Evolutionary conservation across 1,140 invertebrate genomes (phyloP), one percentile per base, ranked within the genome.

Genomic region (Nebria ingens): DNA sequence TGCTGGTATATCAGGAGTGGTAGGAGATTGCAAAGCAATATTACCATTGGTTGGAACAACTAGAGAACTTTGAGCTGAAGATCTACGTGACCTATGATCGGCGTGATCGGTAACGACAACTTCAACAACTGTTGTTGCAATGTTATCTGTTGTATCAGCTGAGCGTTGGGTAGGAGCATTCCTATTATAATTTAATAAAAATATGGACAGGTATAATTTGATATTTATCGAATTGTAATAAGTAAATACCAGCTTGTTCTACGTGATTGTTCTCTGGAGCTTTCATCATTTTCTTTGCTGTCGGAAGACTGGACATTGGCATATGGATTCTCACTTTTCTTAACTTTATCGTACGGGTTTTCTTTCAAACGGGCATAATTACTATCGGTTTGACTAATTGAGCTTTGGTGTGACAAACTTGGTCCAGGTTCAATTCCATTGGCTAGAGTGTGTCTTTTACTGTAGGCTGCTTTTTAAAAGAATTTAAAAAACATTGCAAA

Each of bases 311-410:
- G 79, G 19, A 85, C 72, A 69, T 83, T 80, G 17, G 82, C 82
- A 65, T 85, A 85, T 0, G 82, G 82, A 69, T 85, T 82, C 68
- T 85, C 83, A 52, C 69, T 72, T 56, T 70, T 70, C 56, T 70
- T 69, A 19, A 75, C 68, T 65, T 76, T 74, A 57, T 76, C 77
- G 64, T 78, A 79, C 53, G 75, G 72, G 19, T 83, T 76, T 58
- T 76, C 73, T 2, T 79, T 74, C 63, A 82, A 83, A n/a, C 78
- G 79, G 53, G 77, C 74, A 56, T 73, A 77, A 20, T 71, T 70
- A 53, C 79, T 77, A 56, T 79, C 79, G 25, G 79, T 76, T 65
- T 81, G 79, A 56, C 72, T 74, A 12, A 75, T 73, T 1, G 78
- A 77, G 65, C 76, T 81, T 62, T 82, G 78, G 58, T 82, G 77